Base-by-base conservation (phyloP, 2,888 invertebrate genomes). In the Hirudinaria manillensis region DNA sequence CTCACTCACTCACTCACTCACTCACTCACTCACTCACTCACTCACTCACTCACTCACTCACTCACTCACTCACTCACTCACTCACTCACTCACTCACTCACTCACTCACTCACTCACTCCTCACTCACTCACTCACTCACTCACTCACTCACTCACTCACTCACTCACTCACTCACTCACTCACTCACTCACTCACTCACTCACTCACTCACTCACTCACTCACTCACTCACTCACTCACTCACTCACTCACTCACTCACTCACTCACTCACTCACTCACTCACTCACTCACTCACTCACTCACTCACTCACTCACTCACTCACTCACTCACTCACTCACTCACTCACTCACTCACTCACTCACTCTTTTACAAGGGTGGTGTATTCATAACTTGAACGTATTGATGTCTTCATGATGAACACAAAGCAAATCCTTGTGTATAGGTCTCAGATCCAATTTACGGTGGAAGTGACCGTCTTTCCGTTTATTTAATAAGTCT, bases 21-120 rank as follows among this genome's bases (percentile, higher is more conserved):
- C 36, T 70, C 71, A 67, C 32, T 73, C 32, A 78, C 79, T 70
- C 75, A 78, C 72, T 75, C 77, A 75, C 75, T 77, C 55, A 53
- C 72, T 72, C 51, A 72, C 55, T 53, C 51, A 51, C 51, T 55
- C 72, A 72, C 72, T 72, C 72, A 70, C 72, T 72, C n/a, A 55
- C 72, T 53, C 72, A 72, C 55, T 51, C 72, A 53, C 55, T 72
- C 55, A 72, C 32, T 53, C 24, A 55, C 51, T 27, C 53, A 55
- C 56, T 72, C 24, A 55, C 53, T 55, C 71, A 71, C 51, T 36
- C 71, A 45, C 51, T 71, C 51, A 71, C 24, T 38, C 10, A 51
- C 36, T 16, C 45, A 45, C 71, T 71, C 51, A 36, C 38, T 71
- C 51, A 51, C 38, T 36, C 71, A 71, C 38, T 19, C 71, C 21